Conservation (phyloP, 2,113 vertebrate genomes). For the Pseudonaja textilis region DNA sequence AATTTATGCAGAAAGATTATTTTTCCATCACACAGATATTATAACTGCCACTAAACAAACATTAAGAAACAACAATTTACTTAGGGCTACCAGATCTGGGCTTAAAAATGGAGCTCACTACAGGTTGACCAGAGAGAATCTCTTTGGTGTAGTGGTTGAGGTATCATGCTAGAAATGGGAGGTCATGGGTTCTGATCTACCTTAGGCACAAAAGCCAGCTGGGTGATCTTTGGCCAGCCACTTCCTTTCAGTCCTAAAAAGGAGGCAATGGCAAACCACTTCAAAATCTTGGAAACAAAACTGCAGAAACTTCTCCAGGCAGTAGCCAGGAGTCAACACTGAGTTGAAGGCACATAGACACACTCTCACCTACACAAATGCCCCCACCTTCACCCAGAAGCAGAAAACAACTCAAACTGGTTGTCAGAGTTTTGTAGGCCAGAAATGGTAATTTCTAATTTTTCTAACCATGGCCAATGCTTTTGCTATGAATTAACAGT, state of each 20-base stretch:
- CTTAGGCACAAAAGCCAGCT: neutral
- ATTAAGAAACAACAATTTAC: neutral
- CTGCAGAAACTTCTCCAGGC: no score
- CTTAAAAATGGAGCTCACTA: neutral
- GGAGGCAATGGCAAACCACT: neutral
- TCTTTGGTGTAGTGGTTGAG: neutral
- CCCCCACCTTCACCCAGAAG: neutral
- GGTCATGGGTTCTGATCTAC: neutral
- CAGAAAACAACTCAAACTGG: neutral
- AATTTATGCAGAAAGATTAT: neutral
- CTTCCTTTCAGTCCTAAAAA: neutral
- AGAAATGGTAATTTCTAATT: neutral
- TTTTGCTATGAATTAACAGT: neutral
- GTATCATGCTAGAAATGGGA: neutral
- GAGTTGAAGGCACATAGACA: neutral
- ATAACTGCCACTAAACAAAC: neutral
- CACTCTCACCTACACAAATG: neutral
- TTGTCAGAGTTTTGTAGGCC: neutral
- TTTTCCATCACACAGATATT: neutral
- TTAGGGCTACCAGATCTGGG: neutral
- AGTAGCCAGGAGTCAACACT: no score
- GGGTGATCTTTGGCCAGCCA: neutral
- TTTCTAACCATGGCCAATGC: neutral
- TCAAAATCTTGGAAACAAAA: no score
- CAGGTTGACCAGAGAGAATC: neutral